Evolutionary conservation across 2,113 vertebrate genomes (phyloP).

Genomic region (Cervus canadensis): DNA sequence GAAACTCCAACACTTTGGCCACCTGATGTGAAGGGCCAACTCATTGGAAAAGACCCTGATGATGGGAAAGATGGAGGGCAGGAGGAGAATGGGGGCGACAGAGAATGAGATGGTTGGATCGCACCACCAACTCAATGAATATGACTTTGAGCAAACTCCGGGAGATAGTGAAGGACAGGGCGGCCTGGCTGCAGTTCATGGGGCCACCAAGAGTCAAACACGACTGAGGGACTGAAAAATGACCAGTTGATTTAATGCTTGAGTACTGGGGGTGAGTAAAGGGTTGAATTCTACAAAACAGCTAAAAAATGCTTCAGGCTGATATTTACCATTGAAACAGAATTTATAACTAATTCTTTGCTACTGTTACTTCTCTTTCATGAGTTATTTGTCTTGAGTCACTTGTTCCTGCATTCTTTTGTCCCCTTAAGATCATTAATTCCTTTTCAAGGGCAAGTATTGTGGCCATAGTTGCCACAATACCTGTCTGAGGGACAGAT

Average conservation of each 20-base stretch:
- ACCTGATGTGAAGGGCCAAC: neutral
- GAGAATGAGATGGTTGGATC: neutral
- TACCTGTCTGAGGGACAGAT: neutral
- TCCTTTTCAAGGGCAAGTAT: neutral
- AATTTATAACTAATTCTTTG: neutral
- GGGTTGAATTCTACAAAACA: neutral
- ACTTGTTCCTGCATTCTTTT: neutral
- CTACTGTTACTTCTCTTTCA: neutral
- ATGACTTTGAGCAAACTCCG: neutral
- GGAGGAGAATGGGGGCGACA: too few species aligned
- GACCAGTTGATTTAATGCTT: neutral
- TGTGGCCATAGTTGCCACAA: neutral
- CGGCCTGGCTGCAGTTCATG: neutral
- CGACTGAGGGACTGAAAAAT: accelerated
- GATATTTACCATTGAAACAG: neutral
- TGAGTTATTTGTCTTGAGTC: neutral
- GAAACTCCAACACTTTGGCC: neutral
- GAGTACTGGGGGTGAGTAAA: neutral
- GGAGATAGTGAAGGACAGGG: neutral
- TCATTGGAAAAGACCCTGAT: neutral
- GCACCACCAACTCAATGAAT: neutral
- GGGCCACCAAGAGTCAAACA: neutral
- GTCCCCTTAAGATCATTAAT: neutral
- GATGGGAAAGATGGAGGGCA: neutral
- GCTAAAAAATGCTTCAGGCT: neutral